Evolutionary conservation across 1,140 invertebrate genomes (phyloP).

Genomic region (Palaemon carinicauda): DNA sequence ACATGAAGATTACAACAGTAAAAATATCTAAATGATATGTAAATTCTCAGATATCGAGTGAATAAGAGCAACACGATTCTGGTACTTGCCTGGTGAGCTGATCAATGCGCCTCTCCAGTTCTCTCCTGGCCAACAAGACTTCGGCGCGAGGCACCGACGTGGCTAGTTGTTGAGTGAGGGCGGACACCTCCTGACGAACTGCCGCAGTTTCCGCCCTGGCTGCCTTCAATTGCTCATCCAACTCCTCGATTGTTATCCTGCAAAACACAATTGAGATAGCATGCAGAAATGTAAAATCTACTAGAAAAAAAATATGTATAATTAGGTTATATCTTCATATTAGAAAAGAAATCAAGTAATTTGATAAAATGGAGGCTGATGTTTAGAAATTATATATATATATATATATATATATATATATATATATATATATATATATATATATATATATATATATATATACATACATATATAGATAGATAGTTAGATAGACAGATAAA

Average conservation of each 20-base stretch:
- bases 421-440: no score
- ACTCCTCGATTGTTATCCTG: constrained; percentile 45
- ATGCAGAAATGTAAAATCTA: no score
- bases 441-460: no score
- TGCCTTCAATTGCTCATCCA: constrained; percentile 28
- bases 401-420: no score
- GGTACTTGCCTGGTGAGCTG: constrained; percentile 21
- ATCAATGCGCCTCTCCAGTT: constrained; percentile 46
- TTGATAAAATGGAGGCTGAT: no score
- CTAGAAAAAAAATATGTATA: no score
- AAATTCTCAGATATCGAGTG: no score
- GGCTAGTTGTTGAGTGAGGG: constrained; percentile 45
- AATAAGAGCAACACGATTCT: neutral
- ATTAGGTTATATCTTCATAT: no score
- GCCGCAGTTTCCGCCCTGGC: constrained; percentile 10
- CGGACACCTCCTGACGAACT: constrained; percentile 10
- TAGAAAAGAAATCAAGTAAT: no score
- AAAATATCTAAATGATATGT: neutral
- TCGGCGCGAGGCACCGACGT: constrained; percentile 44
- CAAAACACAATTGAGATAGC: no score
- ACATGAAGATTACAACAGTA: no score
- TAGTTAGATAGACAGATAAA: neutral
- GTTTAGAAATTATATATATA: no score
- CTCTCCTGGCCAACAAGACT: constrained; percentile 29
- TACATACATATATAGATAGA: neutral